Evolutionary conservation across 2,888 invertebrate species (phyloP), one percentile per base, ranked within the genome.

Genomic region (Mythimna pallens): DNA sequence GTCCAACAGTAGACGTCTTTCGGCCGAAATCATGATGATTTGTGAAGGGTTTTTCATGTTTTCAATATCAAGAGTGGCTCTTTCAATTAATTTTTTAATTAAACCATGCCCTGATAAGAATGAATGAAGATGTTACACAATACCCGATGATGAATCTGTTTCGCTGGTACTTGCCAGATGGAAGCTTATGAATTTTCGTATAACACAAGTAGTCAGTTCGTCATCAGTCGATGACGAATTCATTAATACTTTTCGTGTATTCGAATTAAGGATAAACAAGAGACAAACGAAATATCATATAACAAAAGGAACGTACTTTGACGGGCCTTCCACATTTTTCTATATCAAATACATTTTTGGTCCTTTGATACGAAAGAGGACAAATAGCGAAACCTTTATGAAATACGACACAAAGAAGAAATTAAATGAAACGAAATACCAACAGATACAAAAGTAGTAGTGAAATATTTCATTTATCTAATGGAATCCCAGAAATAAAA

Each of bases 291-390:
- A 70, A 30, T 30, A 14, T 54, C 14, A 2, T 57, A 36, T 47
- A n/a, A 10, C 0, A 52, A 62, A 34, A 10, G 10, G 2, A 36
- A 20, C 47, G 47, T 47, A 20, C 6, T 66, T 55, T 12, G 25
- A 43, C 10, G 30, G 10, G 22, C 30, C 40, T 62, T 30, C 17
- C 17, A 62, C 8, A 47, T 61, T 30, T 47, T 70, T 55, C 12
- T 9, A 55, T 30, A 70, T 30, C 5, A 25, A 57, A 57, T 75
- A 52, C 0, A n/a, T 55, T 52, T 34, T 36, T 25, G 7, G 25
- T 62, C 34, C 34, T 79, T 79, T 36, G 4, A 9, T 68, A 73
- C 43, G 20, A 62, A 52, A 10, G 17, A 52, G 7, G 25, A 36
- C 25, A 12, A 12, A 58, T n/a, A 5, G n/a, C 8, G 52, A 52